These are phyloP conservation scores for Cydia strobilella DNA, from an alignment of 1,140 invertebrate genomes.

Conservation along the genomic window DNA sequence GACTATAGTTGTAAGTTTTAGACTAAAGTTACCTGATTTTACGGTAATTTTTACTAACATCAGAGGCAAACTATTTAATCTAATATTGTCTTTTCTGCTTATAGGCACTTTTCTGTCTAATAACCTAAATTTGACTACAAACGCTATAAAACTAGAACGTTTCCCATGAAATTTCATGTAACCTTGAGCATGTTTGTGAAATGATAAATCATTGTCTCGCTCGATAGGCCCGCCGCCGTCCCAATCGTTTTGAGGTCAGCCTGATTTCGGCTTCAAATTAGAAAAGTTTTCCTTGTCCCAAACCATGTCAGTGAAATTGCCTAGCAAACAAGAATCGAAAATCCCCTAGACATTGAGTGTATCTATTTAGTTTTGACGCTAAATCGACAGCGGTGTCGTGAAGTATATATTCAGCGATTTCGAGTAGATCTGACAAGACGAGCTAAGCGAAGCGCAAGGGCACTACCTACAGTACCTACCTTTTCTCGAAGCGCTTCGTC, in stretches of 20 bases:
- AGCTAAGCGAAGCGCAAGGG: too few species aligned
- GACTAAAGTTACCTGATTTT: too few species aligned
- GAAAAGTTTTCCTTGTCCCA: slow-evolving; percentile 44
- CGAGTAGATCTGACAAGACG: too few species aligned
- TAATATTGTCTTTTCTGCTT: too few species aligned
- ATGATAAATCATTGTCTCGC: slow-evolving; percentile 50
- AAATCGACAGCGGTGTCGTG: background rate
- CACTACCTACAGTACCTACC: too few species aligned
- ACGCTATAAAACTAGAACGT: background rate
- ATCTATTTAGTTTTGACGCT: slow-evolving; percentile 27
- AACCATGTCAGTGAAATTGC: slow-evolving; percentile 33
- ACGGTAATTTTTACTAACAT: too few species aligned
- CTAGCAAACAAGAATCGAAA: slow-evolving; percentile 35
- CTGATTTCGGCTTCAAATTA: slow-evolving; percentile 43
- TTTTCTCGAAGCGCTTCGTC: too few species aligned
- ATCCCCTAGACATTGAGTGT: slow-evolving; percentile 21
- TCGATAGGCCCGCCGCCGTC: slow-evolving; percentile 39
- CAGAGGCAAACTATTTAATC: too few species aligned
- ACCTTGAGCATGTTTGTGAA: slow-evolving; percentile 29
- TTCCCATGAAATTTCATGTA: background rate
- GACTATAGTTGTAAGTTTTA: too few species aligned
- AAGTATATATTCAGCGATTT: background rate
- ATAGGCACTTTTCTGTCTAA: too few species aligned
- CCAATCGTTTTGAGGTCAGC: slow-evolving; percentile 35
- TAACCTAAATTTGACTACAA: background rate